These are phyloP conservation scores for Nemopilema nomurai DNA, from an alignment of 30 jellyfish, hydroid and myxozoan genomes.

Conservation along the genomic window DNA sequence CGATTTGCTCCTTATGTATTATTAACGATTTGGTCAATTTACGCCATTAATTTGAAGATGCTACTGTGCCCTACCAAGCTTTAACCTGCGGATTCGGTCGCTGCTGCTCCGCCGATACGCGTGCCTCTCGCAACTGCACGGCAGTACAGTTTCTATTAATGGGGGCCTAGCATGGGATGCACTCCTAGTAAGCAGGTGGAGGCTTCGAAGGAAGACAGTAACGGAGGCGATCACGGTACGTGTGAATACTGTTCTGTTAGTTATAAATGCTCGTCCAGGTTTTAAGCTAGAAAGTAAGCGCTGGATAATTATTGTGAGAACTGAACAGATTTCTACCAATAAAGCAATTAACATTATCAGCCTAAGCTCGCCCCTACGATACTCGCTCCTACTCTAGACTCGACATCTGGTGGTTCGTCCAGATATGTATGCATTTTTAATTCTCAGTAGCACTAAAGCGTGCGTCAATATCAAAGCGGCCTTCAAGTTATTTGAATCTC, in stretches of 20 bases:
- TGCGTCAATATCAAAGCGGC: too few species aligned
- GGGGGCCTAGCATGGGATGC: conserved; percentile 84
- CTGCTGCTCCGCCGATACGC: not conserved
- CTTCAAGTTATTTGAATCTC: too few species aligned
- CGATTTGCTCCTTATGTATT: conserved; percentile 33
- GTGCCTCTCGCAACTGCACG: conserved; percentile 25
- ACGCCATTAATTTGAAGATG: conserved; percentile 22
- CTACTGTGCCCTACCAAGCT: conserved; percentile 15
- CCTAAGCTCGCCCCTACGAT: not conserved
- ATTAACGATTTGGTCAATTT: conserved; percentile 27
- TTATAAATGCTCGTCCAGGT: not conserved
- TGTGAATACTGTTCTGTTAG: not conserved
- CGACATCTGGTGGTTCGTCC: not conserved
- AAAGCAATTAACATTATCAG: not conserved
- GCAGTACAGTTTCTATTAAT: conserved; percentile 44
- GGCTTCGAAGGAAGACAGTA: conserved; percentile 65
- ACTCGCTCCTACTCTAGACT: not conserved
- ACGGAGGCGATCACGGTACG: conserved; percentile 57
- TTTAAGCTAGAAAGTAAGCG: not conserved
- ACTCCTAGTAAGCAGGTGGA: conserved; percentile 80
- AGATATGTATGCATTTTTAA: not conserved
- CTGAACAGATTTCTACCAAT: not conserved
- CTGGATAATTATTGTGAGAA: not conserved
- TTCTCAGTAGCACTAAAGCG: too few species aligned
- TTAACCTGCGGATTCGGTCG: conserved; percentile 8